Percentiles rank a stretch among this genome's conserved stretches.
Evolutionary conservation across 2,888 invertebrate genomes (phyloP).

Genomic region (Luperina nickerlii): DNA sequence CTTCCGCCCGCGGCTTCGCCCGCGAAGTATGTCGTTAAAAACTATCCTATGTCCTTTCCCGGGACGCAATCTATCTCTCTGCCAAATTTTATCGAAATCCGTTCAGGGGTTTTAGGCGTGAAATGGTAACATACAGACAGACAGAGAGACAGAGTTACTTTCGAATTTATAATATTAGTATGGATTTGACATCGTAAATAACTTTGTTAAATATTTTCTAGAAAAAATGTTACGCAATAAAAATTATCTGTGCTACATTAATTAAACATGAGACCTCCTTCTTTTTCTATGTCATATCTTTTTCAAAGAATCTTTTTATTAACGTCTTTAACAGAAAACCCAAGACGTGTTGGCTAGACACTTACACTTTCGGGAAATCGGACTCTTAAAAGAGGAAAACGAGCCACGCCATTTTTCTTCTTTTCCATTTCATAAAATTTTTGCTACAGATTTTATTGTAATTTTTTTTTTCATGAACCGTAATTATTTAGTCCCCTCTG

Average conservation of each 20-base stretch:
- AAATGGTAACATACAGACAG: too few relatives aligned
- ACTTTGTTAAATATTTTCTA: neutral
- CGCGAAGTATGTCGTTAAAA: too few relatives aligned
- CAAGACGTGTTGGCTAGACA: conserved; percentile 3
- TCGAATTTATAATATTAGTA: too few relatives aligned
- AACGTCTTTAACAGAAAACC: conserved; percentile 8
- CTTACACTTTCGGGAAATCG: conserved; percentile 10
- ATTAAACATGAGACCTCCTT: neutral
- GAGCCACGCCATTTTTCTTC: neutral
- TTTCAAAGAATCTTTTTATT: neutral
- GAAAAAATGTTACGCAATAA: neutral
- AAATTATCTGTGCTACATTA: neutral
- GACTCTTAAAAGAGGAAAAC: conserved; percentile 29
- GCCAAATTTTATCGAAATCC: too few relatives aligned
- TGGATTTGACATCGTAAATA: too few relatives aligned
- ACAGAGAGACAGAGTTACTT: too few relatives aligned
- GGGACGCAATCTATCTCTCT: too few relatives aligned
- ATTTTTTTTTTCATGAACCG: conserved; percentile 30
- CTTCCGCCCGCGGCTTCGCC: too few relatives aligned
- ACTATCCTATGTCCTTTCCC: too few relatives aligned
- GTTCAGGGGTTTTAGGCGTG: too few relatives aligned
- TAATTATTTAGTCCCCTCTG: conserved; percentile 50
- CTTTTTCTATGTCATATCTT: neutral
- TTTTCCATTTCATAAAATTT: conserved; percentile 27
- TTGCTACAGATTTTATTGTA: conserved; percentile 43